Conservation (phyloP, 2,888 invertebrate species). For the Hydrotaea diabolus region DNA sequence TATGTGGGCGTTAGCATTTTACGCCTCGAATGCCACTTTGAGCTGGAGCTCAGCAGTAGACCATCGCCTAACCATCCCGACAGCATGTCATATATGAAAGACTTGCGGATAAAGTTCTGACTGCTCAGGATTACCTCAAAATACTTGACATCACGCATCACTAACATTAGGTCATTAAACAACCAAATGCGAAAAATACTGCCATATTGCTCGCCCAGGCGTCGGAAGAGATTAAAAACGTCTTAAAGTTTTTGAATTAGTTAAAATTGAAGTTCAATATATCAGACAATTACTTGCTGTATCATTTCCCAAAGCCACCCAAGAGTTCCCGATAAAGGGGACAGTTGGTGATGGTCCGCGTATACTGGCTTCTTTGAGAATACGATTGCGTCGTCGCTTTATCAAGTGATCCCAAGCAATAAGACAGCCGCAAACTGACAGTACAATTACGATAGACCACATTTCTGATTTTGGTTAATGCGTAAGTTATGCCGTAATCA, state of each 20-base stretch:
- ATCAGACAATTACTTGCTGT: conserved; percentile 41
- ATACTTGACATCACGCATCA: conserved; percentile 62
- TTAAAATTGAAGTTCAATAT: not conserved
- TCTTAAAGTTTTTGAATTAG: not conserved
- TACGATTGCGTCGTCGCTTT: conserved; percentile 35
- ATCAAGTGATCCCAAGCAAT: conserved; percentile 38
- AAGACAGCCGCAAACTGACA: not conserved
- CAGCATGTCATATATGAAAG: conserved; percentile 41
- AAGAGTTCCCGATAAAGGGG: conserved; percentile 50
- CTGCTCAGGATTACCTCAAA: conserved; percentile 60
- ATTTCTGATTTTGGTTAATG: not conserved
- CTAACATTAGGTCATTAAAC: conserved; percentile 68
- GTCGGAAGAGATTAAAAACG: conserved; percentile 2
- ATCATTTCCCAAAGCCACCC: conserved; percentile 17
- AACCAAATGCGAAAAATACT: conserved; percentile 72
- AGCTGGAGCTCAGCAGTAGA: conserved; percentile 50
- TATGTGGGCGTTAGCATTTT: conserved; percentile 83
- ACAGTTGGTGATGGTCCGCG: conserved; percentile 9
- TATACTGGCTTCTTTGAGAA: conserved; percentile 34
- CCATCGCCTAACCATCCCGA: conserved; percentile 58
- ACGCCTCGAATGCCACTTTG: conserved; percentile 57
- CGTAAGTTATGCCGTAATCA: not conserved
- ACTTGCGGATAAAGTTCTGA: conserved; percentile 52
- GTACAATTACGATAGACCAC: not conserved
- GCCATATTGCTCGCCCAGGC: conserved; percentile 47